These are phyloP conservation scores for Porites lutea DNA, from an alignment of 64 coral and sea anemone genomes.

Conservation along the genomic window DNA sequence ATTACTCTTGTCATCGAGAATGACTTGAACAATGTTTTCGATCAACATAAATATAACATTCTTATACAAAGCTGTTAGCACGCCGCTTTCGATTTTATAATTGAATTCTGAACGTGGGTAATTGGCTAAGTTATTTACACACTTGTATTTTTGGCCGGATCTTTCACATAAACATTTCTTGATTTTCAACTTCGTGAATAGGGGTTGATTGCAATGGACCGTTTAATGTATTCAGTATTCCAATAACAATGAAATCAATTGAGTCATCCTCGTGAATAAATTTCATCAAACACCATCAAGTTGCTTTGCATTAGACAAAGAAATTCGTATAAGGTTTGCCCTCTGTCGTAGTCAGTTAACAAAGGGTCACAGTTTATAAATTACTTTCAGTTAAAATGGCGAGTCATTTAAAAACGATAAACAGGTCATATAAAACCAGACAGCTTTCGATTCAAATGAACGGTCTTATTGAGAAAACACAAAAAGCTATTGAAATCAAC, in stretches of 20 bases:
- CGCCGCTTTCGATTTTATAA: neutral
- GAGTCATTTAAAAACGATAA: neutral
- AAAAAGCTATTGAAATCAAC: no score
- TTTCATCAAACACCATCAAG: no score
- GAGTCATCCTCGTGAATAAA: no score
- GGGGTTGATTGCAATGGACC: no score
- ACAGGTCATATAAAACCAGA: no score
- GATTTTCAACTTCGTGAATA: no score
- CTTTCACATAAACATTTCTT: neutral
- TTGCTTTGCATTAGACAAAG: neutral
- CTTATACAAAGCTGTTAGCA: neutral
- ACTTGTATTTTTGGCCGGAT: neutral
- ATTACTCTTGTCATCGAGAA: slow-evolving; percentile 33
- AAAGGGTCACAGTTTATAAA: neutral
- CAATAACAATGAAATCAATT: no score
- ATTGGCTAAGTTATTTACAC: no score
- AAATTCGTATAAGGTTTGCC: neutral
- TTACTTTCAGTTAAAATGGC: neutral
- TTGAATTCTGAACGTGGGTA: neutral
- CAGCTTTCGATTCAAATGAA: no score
- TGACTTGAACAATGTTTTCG: neutral
- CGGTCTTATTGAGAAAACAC: no score
- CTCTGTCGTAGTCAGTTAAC: no score
- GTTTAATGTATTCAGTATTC: no score
- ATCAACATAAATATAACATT: neutral